Evolutionary conservation across 2,797 vertebrate genomes (phyloP).

Genomic region (Gymnoscopelus microlampas): DNA sequence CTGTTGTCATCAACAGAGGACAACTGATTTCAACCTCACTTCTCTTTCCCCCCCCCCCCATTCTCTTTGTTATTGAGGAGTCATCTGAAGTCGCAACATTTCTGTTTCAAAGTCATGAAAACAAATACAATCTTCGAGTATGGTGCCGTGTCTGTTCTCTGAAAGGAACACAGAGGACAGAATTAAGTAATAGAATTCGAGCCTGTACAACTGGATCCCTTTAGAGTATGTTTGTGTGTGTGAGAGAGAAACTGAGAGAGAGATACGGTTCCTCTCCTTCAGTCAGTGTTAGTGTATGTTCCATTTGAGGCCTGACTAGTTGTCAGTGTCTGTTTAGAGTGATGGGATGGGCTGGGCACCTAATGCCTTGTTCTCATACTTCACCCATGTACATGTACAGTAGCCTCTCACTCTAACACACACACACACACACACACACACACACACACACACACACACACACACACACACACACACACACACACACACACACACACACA

Average conservation of each 20-base stretch:
- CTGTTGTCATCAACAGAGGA: too few relatives aligned
- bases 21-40: background rate
- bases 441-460: slow-evolving; percentile 26
- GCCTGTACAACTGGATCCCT: background rate
- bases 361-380: slow-evolving; percentile 73
- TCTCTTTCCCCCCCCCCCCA: background rate
- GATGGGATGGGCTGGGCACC: slow-evolving; percentile 62
- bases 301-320: slow-evolving; percentile 45
- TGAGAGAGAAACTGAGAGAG: slow-evolving; percentile 2
- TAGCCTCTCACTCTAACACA: slow-evolving; percentile 15
- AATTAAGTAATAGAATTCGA: background rate
- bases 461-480: slow-evolving; percentile 34
- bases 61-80: too few relatives aligned
- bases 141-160: too few relatives aligned
- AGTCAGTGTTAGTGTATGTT: slow-evolving; percentile 36
- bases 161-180: background rate
- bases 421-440: slow-evolving; percentile 25
- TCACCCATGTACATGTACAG: slow-evolving; percentile 71
- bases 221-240: background rate
- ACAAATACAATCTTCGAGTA: too few relatives aligned
- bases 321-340: slow-evolving; percentile 62
- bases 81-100: too few relatives aligned
- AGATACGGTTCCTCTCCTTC: slow-evolving; percentile 39
- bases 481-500: slow-evolving; percentile 22
- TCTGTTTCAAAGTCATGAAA: too few relatives aligned